phyloP scores from a whole-genome alignment of 2,113 vertebrate genomes.

The Laticauda laticaudata region DNA sequence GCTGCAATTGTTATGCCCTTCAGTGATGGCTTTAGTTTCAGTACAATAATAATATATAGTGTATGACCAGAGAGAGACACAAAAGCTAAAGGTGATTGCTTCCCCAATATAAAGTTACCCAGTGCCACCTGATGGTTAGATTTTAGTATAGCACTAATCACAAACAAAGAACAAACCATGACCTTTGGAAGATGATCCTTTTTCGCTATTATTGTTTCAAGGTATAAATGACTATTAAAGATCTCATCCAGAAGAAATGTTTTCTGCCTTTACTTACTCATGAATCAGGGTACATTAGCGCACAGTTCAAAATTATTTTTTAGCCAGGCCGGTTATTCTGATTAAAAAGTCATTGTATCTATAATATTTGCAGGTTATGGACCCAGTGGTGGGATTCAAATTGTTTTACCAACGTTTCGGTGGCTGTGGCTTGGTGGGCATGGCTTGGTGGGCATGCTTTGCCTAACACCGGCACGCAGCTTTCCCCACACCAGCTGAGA shows the following conservation, averaged over 20 bases:
- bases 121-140: slow-evolving; percentile 15
- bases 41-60: neutral
- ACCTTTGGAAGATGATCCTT: neutral
- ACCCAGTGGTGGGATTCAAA: neutral
- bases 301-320: neutral
- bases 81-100: neutral
- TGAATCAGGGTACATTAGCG: neutral
- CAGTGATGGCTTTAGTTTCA: neutral
- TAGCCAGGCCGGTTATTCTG: neutral
- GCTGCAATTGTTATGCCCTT: neutral
- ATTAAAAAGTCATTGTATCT: neutral
- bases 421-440: too few species aligned
- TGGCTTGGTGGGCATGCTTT: too few species aligned
- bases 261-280: neutral
- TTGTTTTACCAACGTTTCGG: too few species aligned
- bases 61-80: neutral
- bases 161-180: neutral
- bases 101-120: neutral
- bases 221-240: neutral
- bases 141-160: neutral
- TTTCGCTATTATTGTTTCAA: neutral
- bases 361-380: neutral
- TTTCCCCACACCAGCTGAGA: too few species aligned
- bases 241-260: neutral
- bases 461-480: too few species aligned